phyloP scores from a whole-genome alignment of 2,888 invertebrate species.

The Acleris sparsana region DNA sequence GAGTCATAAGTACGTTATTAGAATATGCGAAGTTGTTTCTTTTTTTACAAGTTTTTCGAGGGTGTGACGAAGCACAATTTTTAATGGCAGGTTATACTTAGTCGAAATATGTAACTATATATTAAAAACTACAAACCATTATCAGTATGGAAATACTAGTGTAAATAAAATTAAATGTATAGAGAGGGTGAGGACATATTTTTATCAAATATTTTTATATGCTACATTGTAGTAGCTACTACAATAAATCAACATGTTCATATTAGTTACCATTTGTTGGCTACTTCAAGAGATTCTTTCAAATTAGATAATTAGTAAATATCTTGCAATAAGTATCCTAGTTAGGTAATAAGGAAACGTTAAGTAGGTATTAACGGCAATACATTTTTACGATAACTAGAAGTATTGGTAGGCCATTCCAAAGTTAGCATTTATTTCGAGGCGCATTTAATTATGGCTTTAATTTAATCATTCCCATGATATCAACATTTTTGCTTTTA shows the following conservation, averaged over 20 bases:
- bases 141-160: slow-evolving; percentile 63
- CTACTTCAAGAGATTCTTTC: slow-evolving; percentile 6
- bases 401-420: slow-evolving; percentile 56
- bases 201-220: slow-evolving; percentile 78
- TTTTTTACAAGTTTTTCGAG: slow-evolving; percentile 20
- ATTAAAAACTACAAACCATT: slow-evolving; percentile 14
- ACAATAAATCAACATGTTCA: slow-evolving; percentile 26
- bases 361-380: slow-evolving; percentile 38
- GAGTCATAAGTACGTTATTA: slow-evolving; percentile 36
- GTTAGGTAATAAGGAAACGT: slow-evolving; percentile 31
- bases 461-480: slow-evolving; percentile 40
- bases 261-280: slow-evolving; percentile 20
- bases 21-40: slow-evolving; percentile 34
- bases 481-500: slow-evolving; percentile 36
- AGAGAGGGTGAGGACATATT: slow-evolving; percentile 72
- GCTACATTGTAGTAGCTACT: slow-evolving; percentile 28
- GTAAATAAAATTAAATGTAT: slow-evolving; percentile 72
- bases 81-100: not conserved
- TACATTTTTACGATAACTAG: slow-evolving; percentile 42
- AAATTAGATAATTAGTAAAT: slow-evolving; percentile 11
- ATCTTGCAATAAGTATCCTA: slow-evolving; percentile 27
- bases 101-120: not conserved
- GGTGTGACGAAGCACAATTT: slow-evolving; percentile 19
- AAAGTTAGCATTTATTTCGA: slow-evolving; percentile 53
- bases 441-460: slow-evolving; percentile 36